Evolutionary conservation across 1,140 invertebrate species (phyloP), one percentile per base, ranked within the genome.

Genomic region (Atta texana): DNA sequence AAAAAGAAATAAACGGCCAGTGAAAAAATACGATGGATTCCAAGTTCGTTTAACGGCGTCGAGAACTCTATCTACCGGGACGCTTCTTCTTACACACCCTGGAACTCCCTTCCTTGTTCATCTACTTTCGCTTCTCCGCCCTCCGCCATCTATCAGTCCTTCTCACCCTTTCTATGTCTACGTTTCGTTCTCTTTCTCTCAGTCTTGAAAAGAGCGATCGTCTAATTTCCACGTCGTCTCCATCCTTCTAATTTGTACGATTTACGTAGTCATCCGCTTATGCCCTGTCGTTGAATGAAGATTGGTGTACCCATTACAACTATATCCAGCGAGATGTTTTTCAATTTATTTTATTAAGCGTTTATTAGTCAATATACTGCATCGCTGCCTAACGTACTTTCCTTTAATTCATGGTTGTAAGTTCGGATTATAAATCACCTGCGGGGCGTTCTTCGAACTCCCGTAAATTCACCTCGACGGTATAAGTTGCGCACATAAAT

Each of bases 1-100:
- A 92, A 88, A 88, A 82, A 85, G 72, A 87, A 88, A 88, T 57
- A 51, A 66, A 55, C 59, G 82, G 69, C 68, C 51, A 55, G 34
- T 51, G 78, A 88, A 90, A 92, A 93, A 92, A 92, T 91, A 92
- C 88, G 86, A 72, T 69, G 64, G 64, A 80, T 86, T 75, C 75
- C 63, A 77, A 91, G 88, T 89, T 91, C 90, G 86, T 91, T 91
- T 89, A 91, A 91, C 88, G 88, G 91, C 80, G 63, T 74, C 81
- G 85, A 87, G 86, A 91, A 91, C 88, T 89, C 87, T 78, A 88
- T 87, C 86, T 72, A 51, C 72, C 21, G 34, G 55, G 61, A 49
- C 66, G 78, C 53, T 69, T 64, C 89, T 49, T 89, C 86, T 81
- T 77, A 59, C 49, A 57, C 49, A 63, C 57, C 4, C 63, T 16